Conservation (phyloP, 2,888 invertebrate genomes). For the Lasioglossum vierecki region DNA sequence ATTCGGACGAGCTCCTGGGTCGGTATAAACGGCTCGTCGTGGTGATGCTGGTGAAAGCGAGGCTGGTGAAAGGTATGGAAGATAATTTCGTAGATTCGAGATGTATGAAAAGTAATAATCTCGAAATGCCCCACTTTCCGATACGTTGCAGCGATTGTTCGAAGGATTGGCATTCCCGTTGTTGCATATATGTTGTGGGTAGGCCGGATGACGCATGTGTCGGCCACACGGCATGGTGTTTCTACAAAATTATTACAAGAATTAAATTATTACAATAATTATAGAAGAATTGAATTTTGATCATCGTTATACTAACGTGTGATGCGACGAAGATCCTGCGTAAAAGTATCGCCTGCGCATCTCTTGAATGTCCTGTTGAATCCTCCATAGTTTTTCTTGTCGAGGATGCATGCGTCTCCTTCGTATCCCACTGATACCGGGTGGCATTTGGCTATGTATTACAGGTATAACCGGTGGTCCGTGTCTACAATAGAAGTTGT, state of each 20-base stretch:
- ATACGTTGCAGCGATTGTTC: constrained; percentile 70
- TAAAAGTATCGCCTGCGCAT: constrained; percentile 84
- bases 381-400: constrained; percentile 90
- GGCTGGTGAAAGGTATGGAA: constrained; percentile 71
- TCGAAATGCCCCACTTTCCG: constrained; percentile 64
- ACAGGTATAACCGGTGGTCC: constrained; percentile 65
- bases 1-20: constrained; percentile 81
- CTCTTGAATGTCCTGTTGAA: constrained; percentile 89
- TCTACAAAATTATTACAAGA: constrained; percentile 45
- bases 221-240: constrained; percentile 73
- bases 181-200: constrained; percentile 65
- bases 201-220: constrained; percentile 71
- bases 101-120: constrained; percentile 67
- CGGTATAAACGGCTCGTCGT: constrained; percentile 84
- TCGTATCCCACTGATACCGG: constrained; percentile 61
- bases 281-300: not conserved
- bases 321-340: constrained; percentile 69
- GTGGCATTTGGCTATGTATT: constrained; percentile 63
- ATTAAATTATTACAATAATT: not conserved
- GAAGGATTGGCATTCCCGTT: constrained; percentile 70
- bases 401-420: constrained; percentile 88
- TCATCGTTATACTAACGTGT: constrained; percentile 69
- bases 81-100: not conserved
- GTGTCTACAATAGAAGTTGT: constrained; percentile 70
- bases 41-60: constrained; percentile 80